Conservation (phyloP, 2,113 vertebrate species). For the Opisthocomus hoazin region DNA sequence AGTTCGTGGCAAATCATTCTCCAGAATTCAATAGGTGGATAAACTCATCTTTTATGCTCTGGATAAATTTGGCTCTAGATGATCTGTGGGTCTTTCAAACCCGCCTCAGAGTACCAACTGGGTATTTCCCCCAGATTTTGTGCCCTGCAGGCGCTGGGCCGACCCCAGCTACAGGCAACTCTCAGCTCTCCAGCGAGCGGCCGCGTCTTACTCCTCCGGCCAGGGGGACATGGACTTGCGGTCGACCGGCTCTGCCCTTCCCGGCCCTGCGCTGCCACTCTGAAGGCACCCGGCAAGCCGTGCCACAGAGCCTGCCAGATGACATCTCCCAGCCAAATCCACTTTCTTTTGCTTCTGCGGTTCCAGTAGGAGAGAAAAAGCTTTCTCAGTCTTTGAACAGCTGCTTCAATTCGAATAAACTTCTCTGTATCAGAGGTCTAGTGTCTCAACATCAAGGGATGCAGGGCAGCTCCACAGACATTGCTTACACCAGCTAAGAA, state of each 20-base stretch:
- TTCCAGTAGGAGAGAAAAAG: neutral
- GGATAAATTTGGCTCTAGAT: neutral
- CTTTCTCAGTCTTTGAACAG: neutral
- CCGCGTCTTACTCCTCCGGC: accelerated
- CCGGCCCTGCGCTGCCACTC: neutral
- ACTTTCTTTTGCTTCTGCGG: neutral
- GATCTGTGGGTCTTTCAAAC: neutral
- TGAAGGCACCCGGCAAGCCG: neutral
- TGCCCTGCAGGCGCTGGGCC: neutral
- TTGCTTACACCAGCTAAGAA: neutral
- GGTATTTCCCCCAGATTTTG: neutral
- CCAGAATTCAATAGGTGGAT: neutral
- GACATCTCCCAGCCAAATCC: neutral
- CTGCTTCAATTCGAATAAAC: neutral
- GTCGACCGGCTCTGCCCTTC: neutral
- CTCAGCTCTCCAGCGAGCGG: neutral
- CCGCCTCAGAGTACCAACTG: neutral
- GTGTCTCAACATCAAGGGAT: accelerated
- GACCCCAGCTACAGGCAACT: neutral
- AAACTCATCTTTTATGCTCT: neutral
- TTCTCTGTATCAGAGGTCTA: neutral
- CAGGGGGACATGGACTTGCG: neutral
- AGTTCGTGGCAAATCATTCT: neutral
- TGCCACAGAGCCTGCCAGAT: neutral
- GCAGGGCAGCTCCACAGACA: neutral